Percentiles rank a stretch among this genome's conserved stretches.
phyloP scores from a whole-genome alignment of 2,113 vertebrate genomes.

The Sus scrofa region DNA sequence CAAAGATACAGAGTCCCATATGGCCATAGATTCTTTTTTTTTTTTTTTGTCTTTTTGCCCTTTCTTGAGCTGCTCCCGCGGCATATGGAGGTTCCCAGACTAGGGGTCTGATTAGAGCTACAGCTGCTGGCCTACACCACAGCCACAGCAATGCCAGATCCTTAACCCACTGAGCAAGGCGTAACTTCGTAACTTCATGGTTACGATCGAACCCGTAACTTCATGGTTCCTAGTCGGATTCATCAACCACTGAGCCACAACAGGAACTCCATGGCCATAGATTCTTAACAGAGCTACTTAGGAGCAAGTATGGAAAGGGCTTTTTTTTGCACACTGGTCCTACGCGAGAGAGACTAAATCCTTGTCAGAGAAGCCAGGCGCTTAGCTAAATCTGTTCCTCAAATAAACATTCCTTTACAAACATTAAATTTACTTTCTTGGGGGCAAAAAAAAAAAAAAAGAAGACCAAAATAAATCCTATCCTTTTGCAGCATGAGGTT shows the following conservation, averaged over 20 bases:
- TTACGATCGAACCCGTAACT: no score
- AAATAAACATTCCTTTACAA: slow-evolving; percentile 61
- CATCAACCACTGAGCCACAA: no score
- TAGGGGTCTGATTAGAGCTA: no score
- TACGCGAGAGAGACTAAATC: slow-evolving; percentile 2
- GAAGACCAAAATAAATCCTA: slow-evolving; percentile 52
- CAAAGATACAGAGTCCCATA: background rate
- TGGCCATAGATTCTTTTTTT: background rate
- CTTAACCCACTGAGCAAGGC: no score
- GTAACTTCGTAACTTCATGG: no score
- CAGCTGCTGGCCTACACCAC: no score
- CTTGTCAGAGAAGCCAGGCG: background rate
- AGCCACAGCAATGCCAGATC: no score
- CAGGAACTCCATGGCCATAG: no score
- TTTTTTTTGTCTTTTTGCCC: no score
- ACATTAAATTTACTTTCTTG: slow-evolving; percentile 31
- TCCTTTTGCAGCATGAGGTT: background rate
- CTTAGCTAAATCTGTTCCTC: slow-evolving; percentile 56
- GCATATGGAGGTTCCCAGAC: no score
- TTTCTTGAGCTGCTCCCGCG: no score
- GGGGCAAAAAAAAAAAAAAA: background rate
- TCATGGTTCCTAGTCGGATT: no score
- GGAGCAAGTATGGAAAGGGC: slow-evolving; percentile 9
- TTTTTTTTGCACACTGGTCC: background rate
- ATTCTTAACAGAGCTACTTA: background rate